A percentile compares a stretch with the other conserved stretches of the same genome.
Evolutionary conservation across 2,113 vertebrate species (phyloP).

Genomic region (Anguilla japonica): DNA sequence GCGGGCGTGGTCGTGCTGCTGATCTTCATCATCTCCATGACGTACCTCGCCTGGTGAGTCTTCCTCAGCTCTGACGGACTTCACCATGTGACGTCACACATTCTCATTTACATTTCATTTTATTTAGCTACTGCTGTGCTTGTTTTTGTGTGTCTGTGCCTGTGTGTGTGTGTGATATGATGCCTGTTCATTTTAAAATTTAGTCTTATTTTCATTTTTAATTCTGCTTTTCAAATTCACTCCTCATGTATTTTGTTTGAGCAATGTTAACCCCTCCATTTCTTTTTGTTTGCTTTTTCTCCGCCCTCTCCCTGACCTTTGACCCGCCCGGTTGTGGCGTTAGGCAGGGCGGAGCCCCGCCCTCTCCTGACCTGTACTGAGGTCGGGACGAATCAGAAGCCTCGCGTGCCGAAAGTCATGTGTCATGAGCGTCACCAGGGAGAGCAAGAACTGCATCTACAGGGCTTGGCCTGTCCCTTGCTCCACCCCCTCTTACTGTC

Average conservation of each 20-base stretch:
- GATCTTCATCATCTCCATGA: slow-evolving; percentile 97
- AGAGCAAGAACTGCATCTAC: slow-evolving; percentile 32
- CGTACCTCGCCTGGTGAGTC: slow-evolving; percentile 98
- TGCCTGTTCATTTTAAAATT: background rate
- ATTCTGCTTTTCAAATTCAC: slow-evolving; percentile 18
- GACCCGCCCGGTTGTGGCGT: slow-evolving; percentile 35
- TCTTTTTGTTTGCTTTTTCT: slow-evolving; percentile 24
- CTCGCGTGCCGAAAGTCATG: slow-evolving; percentile 51
- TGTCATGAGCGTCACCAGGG: slow-evolving; percentile 65
- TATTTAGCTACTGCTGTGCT: too few species aligned
- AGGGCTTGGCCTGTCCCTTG: background rate
- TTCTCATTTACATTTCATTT: background rate
- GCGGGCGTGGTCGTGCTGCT: slow-evolving; percentile 94
- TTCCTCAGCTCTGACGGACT: slow-evolving; percentile 2
- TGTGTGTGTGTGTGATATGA: background rate
- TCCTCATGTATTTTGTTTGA: slow-evolving; percentile 29
- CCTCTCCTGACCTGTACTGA: slow-evolving; percentile 40
- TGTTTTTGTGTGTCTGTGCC: too few species aligned
- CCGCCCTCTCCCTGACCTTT: background rate
- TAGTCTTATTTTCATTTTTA: background rate
- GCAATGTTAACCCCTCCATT: background rate
- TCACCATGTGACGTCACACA: too few species aligned
- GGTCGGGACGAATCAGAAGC: slow-evolving; percentile 57
- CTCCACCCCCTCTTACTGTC: background rate
- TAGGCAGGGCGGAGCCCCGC: slow-evolving; percentile 42